These are phyloP conservation scores for Paralichthys olivaceus DNA, from an alignment of 2,113 vertebrate species.

Conservation along the genomic window DNA sequence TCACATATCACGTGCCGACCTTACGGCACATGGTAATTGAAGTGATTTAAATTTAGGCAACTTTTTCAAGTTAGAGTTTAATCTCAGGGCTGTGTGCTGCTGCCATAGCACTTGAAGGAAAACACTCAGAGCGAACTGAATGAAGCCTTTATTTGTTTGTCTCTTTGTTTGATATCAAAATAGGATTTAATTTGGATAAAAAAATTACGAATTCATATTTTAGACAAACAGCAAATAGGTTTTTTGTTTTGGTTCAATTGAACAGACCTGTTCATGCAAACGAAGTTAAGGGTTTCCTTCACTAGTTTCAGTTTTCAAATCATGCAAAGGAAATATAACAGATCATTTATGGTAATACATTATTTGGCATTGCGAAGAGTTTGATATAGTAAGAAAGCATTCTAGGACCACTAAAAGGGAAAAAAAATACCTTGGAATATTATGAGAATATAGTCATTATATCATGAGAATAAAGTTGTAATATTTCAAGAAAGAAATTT, in stretches of 20 bases:
- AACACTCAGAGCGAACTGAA: not conserved
- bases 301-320: not conserved
- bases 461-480: not conserved
- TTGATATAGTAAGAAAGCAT: not conserved
- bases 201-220: not conserved
- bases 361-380: not conserved
- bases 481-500: not conserved
- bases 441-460: not conserved
- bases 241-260: not conserved
- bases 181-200: not conserved
- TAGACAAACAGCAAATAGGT: not conserved
- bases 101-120: not conserved
- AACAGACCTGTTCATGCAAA: not conserved
- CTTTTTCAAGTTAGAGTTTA: slow-evolving; percentile 39
- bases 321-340: not conserved
- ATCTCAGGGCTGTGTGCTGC: slow-evolving; percentile 18
- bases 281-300: not conserved
- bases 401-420: not conserved
- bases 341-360: not conserved
- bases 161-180: slow-evolving; percentile 15
- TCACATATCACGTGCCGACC: slow-evolving; percentile 33
- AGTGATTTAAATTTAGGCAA: slow-evolving; percentile 31
- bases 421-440: not conserved
- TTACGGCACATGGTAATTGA: slow-evolving; percentile 32
- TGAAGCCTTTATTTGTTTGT: not conserved